A percentile compares a stretch with the other conserved stretches of the same genome.
phyloP scores from a whole-genome alignment of 2,888 invertebrate genomes.

The Leptopilina myrica region DNA sequence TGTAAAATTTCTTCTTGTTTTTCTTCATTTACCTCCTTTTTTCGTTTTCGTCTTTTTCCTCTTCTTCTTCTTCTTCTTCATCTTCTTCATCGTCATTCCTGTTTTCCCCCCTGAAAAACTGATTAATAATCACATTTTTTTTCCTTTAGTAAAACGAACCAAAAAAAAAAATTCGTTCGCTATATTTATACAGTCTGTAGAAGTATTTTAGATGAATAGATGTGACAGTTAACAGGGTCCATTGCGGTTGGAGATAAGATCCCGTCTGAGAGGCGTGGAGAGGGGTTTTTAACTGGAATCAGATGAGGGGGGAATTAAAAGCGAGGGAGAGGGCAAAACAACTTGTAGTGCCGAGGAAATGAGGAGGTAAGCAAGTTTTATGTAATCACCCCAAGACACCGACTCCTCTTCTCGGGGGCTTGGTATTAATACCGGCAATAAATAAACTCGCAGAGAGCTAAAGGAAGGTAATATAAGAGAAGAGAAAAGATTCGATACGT shows the following conservation, averaged over 20 bases:
- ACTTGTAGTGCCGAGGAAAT: constrained; percentile 49
- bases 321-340: constrained; percentile 42
- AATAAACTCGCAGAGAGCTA: constrained; percentile 64
- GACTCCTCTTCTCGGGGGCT: constrained; percentile 60
- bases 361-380: constrained; percentile 68
- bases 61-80: background rate
- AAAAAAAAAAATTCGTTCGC: too few relatives aligned
- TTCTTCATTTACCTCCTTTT: background rate
- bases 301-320: constrained; percentile 26
- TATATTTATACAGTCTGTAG: background rate
- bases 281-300: constrained; percentile 48
- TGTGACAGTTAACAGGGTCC: constrained; percentile 47
- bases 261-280: constrained; percentile 42
- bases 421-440: constrained; percentile 72
- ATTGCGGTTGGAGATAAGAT: constrained; percentile 53
- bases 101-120: background rate
- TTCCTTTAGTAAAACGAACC: too few relatives aligned
- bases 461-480: constrained; percentile 52
- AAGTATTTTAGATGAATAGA: constrained; percentile 33
- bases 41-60: background rate
- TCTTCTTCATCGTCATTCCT: background rate
- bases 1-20: constrained; percentile 16
- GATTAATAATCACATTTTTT: too few relatives aligned
- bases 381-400: constrained; percentile 67
- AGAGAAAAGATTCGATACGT: constrained; percentile 48